Percentiles rank a stretch among this genome's conserved stretches.
phyloP scores from a whole-genome alignment of 1,140 invertebrate genomes.

The Trachymyrmex septentrionalis region DNA sequence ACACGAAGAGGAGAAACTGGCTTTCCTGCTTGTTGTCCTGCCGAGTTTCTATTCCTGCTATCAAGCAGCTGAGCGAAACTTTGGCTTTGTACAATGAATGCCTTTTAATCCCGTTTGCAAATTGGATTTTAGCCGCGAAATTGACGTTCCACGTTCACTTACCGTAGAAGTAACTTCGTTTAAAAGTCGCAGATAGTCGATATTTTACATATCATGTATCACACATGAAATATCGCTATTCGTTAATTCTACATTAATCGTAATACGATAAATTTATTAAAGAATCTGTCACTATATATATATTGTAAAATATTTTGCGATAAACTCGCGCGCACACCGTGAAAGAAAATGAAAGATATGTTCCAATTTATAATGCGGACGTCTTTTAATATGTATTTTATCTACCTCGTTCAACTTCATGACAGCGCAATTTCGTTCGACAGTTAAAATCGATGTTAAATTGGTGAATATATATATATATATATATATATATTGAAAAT shows the following conservation, averaged over 20 bases:
- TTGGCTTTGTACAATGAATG: constrained; percentile 46
- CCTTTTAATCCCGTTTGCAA: constrained; percentile 67
- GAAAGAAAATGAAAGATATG: neutral
- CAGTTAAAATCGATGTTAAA: constrained; percentile 10
- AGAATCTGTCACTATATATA: neutral
- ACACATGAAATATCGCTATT: neutral
- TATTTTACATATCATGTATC: constrained; percentile 24
- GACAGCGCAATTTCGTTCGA: constrained; percentile 25
- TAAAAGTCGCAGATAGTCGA: constrained; percentile 15
- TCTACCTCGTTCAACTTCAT: constrained; percentile 1
- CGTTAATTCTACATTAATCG: neutral
- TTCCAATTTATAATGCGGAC: neutral
- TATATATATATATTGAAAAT: constrained; percentile 32
- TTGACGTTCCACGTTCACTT: constrained; percentile 33
- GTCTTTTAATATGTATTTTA: constrained; percentile 23
- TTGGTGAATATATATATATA: neutral
- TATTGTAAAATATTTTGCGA: neutral
- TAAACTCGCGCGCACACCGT: neutral
- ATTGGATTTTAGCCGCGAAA: constrained; percentile 61
- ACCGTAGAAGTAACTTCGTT: neutral
- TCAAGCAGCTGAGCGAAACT: constrained; percentile 54
- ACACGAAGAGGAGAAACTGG: constrained; percentile 33
- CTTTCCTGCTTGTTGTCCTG: constrained; percentile 8
- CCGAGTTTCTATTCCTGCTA: constrained; percentile 33
- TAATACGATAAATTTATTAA: neutral